Conservation (phyloP, 2,888 invertebrate genomes). For the Plebejus melissa region DNA sequence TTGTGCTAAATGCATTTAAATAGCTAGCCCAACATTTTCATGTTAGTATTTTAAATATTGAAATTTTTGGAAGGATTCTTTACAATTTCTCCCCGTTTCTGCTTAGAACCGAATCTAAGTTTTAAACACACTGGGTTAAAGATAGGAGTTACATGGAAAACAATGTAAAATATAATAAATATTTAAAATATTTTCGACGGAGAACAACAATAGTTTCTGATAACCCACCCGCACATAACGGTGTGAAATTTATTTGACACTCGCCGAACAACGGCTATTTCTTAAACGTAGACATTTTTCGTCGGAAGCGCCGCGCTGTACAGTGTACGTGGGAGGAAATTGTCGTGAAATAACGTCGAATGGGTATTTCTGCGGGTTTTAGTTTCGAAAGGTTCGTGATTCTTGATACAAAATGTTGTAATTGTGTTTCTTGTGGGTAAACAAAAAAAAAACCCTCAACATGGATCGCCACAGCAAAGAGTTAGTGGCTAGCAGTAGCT, state of each 20-base stretch:
- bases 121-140: too few relatives aligned
- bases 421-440: neutral
- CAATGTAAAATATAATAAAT: too few relatives aligned
- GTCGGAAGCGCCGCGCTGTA: neutral
- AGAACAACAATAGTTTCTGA: constrained; percentile 8
- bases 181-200: neutral
- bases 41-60: too few relatives aligned
- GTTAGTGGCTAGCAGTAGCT: too few relatives aligned
- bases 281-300: constrained; percentile 12
- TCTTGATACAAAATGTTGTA: neutral
- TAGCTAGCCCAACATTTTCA: too few relatives aligned
- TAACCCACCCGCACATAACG: constrained; percentile 5
- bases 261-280: neutral
- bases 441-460: neutral
- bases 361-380: neutral
- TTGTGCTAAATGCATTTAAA: too few relatives aligned
- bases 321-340: neutral
- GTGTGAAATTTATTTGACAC: constrained; percentile 15
- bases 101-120: too few relatives aligned
- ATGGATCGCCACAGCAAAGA: too few relatives aligned
- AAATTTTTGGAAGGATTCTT: too few relatives aligned
- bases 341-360: constrained; percentile 19
- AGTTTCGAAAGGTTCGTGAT: neutral
- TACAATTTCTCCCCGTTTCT: too few relatives aligned
- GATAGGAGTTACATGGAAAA: too few relatives aligned